Evolutionary conservation across 2,797 vertebrate genomes (phyloP), one percentile per base, ranked within the genome.

Genomic region (Catostomus latipinnis): DNA sequence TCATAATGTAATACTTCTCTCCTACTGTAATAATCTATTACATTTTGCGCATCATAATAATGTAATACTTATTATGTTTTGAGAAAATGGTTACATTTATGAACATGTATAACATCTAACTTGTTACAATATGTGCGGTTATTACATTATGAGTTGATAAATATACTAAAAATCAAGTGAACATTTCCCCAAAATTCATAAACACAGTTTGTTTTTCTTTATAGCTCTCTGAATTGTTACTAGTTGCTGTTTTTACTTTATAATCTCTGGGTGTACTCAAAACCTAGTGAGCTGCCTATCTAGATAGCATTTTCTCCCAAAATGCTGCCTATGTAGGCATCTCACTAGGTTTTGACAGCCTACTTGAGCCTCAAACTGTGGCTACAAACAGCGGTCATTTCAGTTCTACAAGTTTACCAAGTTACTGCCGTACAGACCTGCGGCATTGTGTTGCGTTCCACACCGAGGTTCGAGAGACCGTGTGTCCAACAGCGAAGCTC

Each of bases 391-490:
- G 10, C 11, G 7, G 7, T 46, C 16, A 14, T 2, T 10, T 58
- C 6, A 43, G 16, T 50, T 60, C 1, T 6, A 16, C 5, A 46
- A 6, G n/a, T 22, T 1, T 6, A 16, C 5, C 10, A 1, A 8
- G 10, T 9, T 52, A 9, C 18, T 16, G 11, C 6, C 10, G 14
- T 63, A 60, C 75, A 60, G 10, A 78, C 76, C 76, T 78, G 68
- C 14, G 76, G 71, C 76, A 78, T 78, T 12, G 50, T 78, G 50
- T 5, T 53, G 8, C 52, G 6, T 9, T 14, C 12, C 43, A 63
- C 14, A 10, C 11, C 50, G 12, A 11, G 50, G 16, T 56, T 63
- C 62, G 10, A 78, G 50, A 54, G 11, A 63, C 13, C 22, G 43
- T 65, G 49, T 71, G 43, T 54, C 68, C 49, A 1, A 58, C 34